phyloP scores from a whole-genome alignment of 2,888 invertebrate species.

The Heliconius ethilla region DNA sequence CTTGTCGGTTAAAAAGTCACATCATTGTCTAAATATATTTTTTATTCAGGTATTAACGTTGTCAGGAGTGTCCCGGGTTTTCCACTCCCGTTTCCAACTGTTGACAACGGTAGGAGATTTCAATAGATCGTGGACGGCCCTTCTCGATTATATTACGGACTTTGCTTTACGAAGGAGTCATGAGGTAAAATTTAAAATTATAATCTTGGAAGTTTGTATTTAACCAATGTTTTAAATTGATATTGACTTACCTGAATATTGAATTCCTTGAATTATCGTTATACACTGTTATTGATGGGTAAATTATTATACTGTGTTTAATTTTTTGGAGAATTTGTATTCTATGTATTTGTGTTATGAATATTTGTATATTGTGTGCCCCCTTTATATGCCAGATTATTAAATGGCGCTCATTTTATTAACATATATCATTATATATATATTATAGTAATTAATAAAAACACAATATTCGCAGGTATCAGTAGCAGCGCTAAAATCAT shows the following conservation, averaged over 20 bases:
- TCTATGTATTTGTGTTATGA: no score
- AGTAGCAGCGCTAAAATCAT: constrained; percentile 96
- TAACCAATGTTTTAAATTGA: no score
- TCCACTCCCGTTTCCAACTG: constrained; percentile 94
- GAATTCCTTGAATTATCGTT: background rate
- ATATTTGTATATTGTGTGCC: no score
- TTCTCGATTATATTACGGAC: constrained; percentile 96
- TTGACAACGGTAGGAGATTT: constrained; percentile 94
- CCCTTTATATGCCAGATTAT: no score
- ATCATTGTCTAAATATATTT: background rate
- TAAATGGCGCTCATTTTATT: no score
- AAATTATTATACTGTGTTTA: no score
- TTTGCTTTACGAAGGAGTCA: constrained; percentile 95
- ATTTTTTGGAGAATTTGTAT: no score
- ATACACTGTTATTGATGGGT: background rate
- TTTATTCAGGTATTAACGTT: constrained; percentile 87
- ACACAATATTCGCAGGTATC: constrained; percentile 83
- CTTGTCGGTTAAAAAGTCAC: background rate
- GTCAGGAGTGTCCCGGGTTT: constrained; percentile 95
- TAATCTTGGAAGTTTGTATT: background rate
- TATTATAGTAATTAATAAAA: background rate
- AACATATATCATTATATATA: no score
- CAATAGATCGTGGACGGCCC: constrained; percentile 94
- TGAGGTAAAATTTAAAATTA: constrained; percentile 85
- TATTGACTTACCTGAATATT: background rate